Conservation (phyloP, 2,797 vertebrate species). For the Phrynocephalus vlangalii region DNA sequence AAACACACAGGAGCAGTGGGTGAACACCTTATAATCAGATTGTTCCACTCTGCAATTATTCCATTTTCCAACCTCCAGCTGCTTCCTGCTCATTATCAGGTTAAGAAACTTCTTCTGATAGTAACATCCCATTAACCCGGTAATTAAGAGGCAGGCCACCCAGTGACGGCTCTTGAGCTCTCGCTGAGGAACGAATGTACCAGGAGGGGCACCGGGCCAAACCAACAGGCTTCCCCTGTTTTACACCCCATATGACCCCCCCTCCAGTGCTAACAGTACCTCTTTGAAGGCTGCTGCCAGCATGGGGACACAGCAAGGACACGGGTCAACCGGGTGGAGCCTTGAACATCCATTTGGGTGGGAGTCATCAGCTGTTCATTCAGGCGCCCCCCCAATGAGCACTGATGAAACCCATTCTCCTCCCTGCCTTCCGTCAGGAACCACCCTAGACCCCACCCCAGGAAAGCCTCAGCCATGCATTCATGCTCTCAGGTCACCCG, state of each 20-base stretch:
- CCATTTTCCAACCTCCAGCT: constrained; percentile 75
- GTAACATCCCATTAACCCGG: constrained; percentile 66
- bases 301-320: too few species aligned
- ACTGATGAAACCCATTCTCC: too few species aligned
- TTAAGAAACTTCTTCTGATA: constrained; percentile 74
- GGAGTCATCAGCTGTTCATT: too few species aligned
- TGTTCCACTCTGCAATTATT: constrained; percentile 77
- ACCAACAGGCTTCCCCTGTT: too few species aligned
- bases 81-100: constrained; percentile 80
- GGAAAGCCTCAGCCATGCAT: too few species aligned
- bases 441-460: too few species aligned
- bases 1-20: constrained; percentile 70
- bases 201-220: not conserved
- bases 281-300: not conserved
- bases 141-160: constrained; percentile 74
- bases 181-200: fast-evolving
- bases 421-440: too few species aligned
- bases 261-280: not conserved
- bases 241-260: too few species aligned
- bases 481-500: too few species aligned
- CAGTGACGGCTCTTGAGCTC: constrained; percentile 52
- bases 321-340: too few species aligned
- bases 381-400: too few species aligned
- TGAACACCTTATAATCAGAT: constrained; percentile 77
- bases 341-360: too few species aligned